Evolutionary conservation across 2,113 vertebrate species (phyloP), one percentile per base, ranked within the genome.

Genomic region (Saccopteryx leptura): DNA sequence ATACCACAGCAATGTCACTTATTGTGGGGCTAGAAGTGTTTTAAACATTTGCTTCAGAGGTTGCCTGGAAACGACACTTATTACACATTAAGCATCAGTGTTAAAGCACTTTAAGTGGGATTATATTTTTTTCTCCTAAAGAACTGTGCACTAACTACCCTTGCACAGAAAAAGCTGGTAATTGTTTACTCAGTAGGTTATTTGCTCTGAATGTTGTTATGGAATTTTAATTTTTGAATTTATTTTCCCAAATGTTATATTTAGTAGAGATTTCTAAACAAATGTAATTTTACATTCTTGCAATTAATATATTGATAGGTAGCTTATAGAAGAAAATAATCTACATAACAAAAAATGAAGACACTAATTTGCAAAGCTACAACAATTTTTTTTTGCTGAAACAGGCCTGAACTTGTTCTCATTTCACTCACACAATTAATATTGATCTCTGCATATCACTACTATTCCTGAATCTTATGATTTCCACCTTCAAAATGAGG

Each of bases 1-100:
- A 96, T 79, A 6, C 12, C 69, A 76, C 17, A 54, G 52, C 12
- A 56, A 11, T 52, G 9, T 60, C 75, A 58, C 74, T 90, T 23
- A 89, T 88, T 96, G 14, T 88, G 65, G 26, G 52, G 33, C 7
- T 61, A 46, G 46, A 60, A 81, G 21, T 21, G 2, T 84, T 97
- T 96, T 92, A 95, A 96, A 69, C 93, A 95, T 48, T 9, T 79
- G 71, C 46, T 0, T 0, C 92, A 91, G 74, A 97, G 58, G 95
- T 98, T 98, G 97, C 97, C 96, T 97, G 86, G 97, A 97, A 97
- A 98, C 83, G 15, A 96, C 79, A 92, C 71, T 97, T 97, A 81
- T 93, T 95, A 24, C 74, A 88, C 48, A 63, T 81, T 83, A 74
- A 76, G 68, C 28, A 63, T 96, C 78, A 18, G 1, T 65, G 87